Conservation (phyloP, 2,797 vertebrate species). For the Gymnoscopelus braueri region DNA sequence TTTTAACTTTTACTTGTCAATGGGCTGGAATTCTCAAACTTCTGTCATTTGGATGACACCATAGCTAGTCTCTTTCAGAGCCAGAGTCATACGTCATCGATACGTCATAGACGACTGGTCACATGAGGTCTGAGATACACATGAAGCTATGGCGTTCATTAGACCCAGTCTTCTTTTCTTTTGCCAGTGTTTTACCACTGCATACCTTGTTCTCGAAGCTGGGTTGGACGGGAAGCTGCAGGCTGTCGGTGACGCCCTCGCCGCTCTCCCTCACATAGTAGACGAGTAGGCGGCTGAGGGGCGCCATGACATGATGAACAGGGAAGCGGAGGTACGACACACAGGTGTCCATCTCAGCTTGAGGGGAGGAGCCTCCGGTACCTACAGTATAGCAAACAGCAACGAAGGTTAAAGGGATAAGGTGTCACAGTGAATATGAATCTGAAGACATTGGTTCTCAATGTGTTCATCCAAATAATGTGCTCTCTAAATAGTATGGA, state of each 20-base stretch:
- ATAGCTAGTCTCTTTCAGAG: too few relatives aligned
- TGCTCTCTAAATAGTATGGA: too few relatives aligned
- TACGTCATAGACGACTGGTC: too few relatives aligned
- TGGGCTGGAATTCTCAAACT: too few relatives aligned
- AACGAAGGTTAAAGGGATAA: neutral
- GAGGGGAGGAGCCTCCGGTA: constrained; percentile 65
- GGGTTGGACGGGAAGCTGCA: constrained; percentile 84
- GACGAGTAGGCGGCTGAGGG: constrained; percentile 86
- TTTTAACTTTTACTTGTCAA: too few relatives aligned
- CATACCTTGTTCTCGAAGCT: constrained; percentile 90
- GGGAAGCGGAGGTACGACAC: constrained; percentile 83
- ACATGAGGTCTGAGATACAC: too few relatives aligned
- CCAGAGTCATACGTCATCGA: too few relatives aligned
- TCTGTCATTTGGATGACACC: too few relatives aligned
- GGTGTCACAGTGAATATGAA: neutral
- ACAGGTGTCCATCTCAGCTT: constrained; percentile 83
- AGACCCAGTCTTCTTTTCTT: neutral
- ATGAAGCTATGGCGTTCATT: too few relatives aligned
- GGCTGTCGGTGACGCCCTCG: constrained; percentile 91
- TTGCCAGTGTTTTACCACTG: neutral
- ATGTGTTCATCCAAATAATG: too few relatives aligned
- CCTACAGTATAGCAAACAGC: constrained; percentile 49
- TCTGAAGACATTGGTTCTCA: neutral
- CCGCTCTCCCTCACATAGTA: constrained; percentile 91
- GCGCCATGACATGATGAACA: constrained; percentile 85